Evolutionary conservation across 2,113 vertebrate genomes (phyloP).

Genomic region (Caranx melampygus): DNA sequence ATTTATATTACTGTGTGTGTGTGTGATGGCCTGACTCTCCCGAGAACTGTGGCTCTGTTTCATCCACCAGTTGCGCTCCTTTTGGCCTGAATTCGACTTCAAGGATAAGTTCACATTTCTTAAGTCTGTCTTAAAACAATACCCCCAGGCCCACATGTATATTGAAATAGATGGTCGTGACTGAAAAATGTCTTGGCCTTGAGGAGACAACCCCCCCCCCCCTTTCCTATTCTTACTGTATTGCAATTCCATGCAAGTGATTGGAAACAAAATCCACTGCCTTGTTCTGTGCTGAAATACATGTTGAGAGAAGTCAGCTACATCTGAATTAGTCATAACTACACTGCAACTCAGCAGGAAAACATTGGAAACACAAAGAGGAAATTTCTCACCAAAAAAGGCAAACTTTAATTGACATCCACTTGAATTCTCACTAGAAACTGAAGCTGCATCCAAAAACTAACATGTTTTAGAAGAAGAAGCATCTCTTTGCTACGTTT

Average conservation of each 20-base stretch:
- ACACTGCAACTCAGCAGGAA: neutral
- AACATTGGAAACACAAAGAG: neutral
- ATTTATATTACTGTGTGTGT: slow-evolving; percentile 14
- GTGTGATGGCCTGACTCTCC: slow-evolving; percentile 34
- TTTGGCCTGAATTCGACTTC: slow-evolving; percentile 40
- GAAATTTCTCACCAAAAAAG: neutral
- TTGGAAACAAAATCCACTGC: neutral
- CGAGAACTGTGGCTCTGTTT: slow-evolving; percentile 40
- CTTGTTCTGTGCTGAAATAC: neutral
- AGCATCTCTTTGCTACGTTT: neutral
- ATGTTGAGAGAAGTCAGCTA: slow-evolving; percentile 7
- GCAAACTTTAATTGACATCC: neutral
- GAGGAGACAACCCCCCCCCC: neutral
- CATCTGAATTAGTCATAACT: neutral
- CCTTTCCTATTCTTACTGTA: too few relatives aligned
- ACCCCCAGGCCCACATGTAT: neutral
- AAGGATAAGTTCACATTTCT: slow-evolving; percentile 5
- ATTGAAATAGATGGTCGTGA: neutral
- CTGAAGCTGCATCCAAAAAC: too few relatives aligned
- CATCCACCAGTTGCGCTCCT: slow-evolving; percentile 39
- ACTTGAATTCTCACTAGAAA: neutral
- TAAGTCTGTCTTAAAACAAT: neutral
- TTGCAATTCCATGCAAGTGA: neutral
- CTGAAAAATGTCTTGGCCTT: neutral
- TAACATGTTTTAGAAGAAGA: neutral